phyloP scores from a whole-genome alignment of 2,888 invertebrate genomes.

The Cyaniris semiargus region DNA sequence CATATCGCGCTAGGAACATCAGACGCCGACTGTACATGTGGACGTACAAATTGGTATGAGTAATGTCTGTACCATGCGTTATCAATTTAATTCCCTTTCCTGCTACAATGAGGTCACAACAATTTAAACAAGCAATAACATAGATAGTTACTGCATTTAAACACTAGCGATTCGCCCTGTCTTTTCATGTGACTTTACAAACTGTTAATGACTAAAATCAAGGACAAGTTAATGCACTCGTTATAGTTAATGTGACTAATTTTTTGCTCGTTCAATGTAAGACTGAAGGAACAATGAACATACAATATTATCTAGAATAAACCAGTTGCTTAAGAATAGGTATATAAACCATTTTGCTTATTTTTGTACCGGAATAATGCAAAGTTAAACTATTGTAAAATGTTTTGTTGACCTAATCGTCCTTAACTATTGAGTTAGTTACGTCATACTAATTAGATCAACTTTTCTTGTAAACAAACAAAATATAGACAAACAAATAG shows the following conservation, averaged over 20 bases:
- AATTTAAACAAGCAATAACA: slow-evolving; percentile 60
- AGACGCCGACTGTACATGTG: background rate
- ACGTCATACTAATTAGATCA: background rate
- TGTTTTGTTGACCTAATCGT: background rate
- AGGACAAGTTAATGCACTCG: background rate
- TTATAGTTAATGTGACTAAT: background rate
- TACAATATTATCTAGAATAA: background rate
- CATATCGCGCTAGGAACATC: background rate
- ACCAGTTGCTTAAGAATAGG: background rate
- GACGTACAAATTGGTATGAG: slow-evolving; percentile 30
- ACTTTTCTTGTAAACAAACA: background rate
- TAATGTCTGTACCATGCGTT: slow-evolving; percentile 50
- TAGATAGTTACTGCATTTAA: slow-evolving; percentile 36
- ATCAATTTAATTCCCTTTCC: slow-evolving; percentile 77
- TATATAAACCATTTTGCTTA: background rate
- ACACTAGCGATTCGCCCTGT: background rate
- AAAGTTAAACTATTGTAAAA: slow-evolving; percentile 3
- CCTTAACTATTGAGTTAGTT: background rate
- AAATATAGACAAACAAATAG: background rate
- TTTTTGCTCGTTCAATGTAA: background rate
- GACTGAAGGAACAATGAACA: background rate
- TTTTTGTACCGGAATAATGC: background rate
- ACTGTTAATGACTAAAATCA: background rate
- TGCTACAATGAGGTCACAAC: slow-evolving; percentile 77
- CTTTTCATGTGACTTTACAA: background rate